Conservation (phyloP, 92 coral and sea anemone species). For the Blastomussa wellsi region DNA sequence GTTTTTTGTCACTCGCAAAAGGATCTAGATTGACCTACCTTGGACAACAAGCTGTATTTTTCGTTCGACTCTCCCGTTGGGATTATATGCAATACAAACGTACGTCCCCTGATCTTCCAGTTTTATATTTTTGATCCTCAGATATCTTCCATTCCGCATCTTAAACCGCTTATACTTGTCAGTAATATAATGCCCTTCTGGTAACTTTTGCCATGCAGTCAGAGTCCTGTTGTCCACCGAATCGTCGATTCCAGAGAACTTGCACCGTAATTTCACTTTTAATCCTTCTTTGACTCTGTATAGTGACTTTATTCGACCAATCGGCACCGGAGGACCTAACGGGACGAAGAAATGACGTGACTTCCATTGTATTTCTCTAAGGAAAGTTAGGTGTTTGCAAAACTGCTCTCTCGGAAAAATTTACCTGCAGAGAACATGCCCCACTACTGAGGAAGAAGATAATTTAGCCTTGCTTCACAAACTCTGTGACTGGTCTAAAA, state of each 20-base stretch:
- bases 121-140: conserved; percentile 67
- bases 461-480: too few species aligned
- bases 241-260: conserved; percentile 71
- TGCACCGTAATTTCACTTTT: conserved; percentile 73
- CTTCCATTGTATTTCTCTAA: background rate
- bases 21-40: conserved; percentile 47
- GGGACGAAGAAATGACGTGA: background rate
- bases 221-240: conserved; percentile 69
- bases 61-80: conserved; percentile 47
- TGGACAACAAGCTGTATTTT: conserved; percentile 55
- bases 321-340: conserved; percentile 57
- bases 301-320: conserved; percentile 38
- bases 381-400: background rate
- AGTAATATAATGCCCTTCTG: conserved; percentile 16
- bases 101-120: conserved; percentile 69
- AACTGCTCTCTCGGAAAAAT: too few species aligned
- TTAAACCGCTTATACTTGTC: conserved; percentile 44
- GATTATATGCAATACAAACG: conserved; percentile 67
- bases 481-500: too few species aligned
- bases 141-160: conserved; percentile 49
- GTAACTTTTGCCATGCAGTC: conserved; percentile 71
- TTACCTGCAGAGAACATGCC: too few species aligned
- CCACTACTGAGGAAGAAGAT: background rate
- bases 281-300: conserved; percentile 70
- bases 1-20: too few species aligned